Evolutionary conservation across 2,797 vertebrate species (phyloP), one percentile per base, ranked within the genome.

Genomic region (Cryptoblepharus egeriae): DNA sequence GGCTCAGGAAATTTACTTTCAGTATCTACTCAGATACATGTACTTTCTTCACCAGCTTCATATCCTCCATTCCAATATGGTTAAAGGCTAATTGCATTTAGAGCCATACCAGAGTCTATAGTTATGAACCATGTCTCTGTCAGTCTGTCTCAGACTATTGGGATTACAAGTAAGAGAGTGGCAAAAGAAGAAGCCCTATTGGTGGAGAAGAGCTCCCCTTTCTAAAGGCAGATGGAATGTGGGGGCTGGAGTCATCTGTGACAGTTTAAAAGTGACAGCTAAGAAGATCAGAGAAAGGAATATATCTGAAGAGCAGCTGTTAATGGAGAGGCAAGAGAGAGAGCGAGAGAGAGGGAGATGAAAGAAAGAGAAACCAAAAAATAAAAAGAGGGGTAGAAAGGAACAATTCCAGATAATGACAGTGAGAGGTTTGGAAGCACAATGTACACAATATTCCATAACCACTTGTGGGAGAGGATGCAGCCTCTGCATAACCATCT

Each of bases 271-370:
- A 90, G 79, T 88, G 81, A 89, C 82, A 82, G 83, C 61, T 82
- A 89, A 86, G 78, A 75, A 86, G 88, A 90, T 78, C 83, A 89
- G 92, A 86, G 83, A 83, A 87, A 24, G 80, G 81, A 90, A 12
- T 49, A 88, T 88, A 90, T 88, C 76, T 83, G 78, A 88, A 90
- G 87, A 90, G 84, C 92, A 93, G 82, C 90, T 93, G 89, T 82
- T 91, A 87, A 89, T 81, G 87, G 76, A 80, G 73, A 90, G 67
- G 71, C 1, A 0, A 45, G 88, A 85, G 60, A 84, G 58, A 80
- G 85, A 77, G 20, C 45, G n/a, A n/a, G n/a, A n/a, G n/a, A n/a
- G n/a, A 73, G 28, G 15, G 68, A 45, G 63, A 76, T 84, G 82
- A 57, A 82, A 26, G 70, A 86, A 86, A 90, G 77, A 52, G 73